Base-by-base conservation (phyloP, 2,797 vertebrate species). In the Pitangus sulphuratus region DNA sequence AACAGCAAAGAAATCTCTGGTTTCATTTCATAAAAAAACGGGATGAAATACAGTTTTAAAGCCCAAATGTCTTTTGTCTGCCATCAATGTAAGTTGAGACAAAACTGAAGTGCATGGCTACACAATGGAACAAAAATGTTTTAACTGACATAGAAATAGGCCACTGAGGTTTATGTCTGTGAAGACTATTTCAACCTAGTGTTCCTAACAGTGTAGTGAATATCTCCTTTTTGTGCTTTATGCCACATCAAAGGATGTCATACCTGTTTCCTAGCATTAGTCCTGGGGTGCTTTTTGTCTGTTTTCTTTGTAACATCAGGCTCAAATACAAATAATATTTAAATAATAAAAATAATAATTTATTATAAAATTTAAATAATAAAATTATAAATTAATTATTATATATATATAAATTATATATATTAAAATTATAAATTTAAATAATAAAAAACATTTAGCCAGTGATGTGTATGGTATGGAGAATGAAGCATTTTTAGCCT, bases 221-320 rank as follows among this genome's bases (percentile, higher is more conserved):
- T 5, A 45, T 33, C n/a, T 86, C 50, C 30, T 4, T 56, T 56
- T 16, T 56, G 12, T 60, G 4, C 18, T 60, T n/a, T 16, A 16
- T 89, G 33, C 4, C 16, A 3, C 28, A 53, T 8, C 25, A 47
- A 25, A 70, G 24, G 26, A 58, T 1, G 2, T 9, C 1, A 6
- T 30, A 48, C 8, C 24, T 33, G 6, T n/a, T 84, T 47, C 61
- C 22, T 25, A 82, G 9, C 0, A 0, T 16, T 16, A 25, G 2
- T 37, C 5, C 28, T 91, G 33, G 11, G 17, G 19, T 5, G 26
- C 11, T 70, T 68, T 58, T 3, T 39, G 16, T 66, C 64, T 14
- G 3, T 44, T 57, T 75, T 9, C 4, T 5, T 0, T 60, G n/a
- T 68, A 77, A 74, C 8, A 33, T 2, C 0, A 1, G 5, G 13